Percentiles rank a stretch among this genome's conserved stretches.
These are phyloP conservation scores for Sturnus vulgaris DNA, from an alignment of 2,113 vertebrate species.

Conservation along the genomic window DNA sequence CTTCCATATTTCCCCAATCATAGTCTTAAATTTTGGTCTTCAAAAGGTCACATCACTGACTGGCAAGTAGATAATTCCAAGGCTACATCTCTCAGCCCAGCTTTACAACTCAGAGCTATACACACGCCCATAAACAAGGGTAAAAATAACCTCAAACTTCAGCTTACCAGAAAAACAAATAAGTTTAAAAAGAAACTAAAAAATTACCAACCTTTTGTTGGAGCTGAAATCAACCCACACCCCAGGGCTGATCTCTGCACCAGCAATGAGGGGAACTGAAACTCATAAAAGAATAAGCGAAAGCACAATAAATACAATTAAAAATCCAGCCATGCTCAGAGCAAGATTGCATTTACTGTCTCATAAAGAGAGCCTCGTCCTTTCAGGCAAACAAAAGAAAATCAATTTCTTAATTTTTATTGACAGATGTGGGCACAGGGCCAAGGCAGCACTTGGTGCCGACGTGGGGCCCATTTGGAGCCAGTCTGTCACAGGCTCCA, in stretches of 20 bases:
- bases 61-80: neutral
- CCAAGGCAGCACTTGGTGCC: constrained; percentile 32
- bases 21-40: neutral
- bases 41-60: neutral
- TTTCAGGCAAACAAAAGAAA: constrained; percentile 76
- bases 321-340: constrained; percentile 69
- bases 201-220: constrained; percentile 44
- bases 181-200: neutral
- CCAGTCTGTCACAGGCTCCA: neutral
- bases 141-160: constrained; percentile 28
- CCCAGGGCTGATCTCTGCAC: constrained; percentile 43
- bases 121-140: accelerated
- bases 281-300: constrained; percentile 70
- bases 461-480: neutral
- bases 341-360: constrained; percentile 69
- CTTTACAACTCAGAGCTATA: neutral
- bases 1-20: neutral
- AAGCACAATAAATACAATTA: constrained; percentile 74
- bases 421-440: constrained; percentile 55
- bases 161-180: neutral
- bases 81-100: neutral
- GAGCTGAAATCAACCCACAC: constrained; percentile 62
- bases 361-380: constrained; percentile 69
- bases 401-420: constrained; percentile 82
- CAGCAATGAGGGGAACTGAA: constrained; percentile 57